Conservation (phyloP, 2,888 invertebrate species). For the Megaustenia siamemsis region DNA sequence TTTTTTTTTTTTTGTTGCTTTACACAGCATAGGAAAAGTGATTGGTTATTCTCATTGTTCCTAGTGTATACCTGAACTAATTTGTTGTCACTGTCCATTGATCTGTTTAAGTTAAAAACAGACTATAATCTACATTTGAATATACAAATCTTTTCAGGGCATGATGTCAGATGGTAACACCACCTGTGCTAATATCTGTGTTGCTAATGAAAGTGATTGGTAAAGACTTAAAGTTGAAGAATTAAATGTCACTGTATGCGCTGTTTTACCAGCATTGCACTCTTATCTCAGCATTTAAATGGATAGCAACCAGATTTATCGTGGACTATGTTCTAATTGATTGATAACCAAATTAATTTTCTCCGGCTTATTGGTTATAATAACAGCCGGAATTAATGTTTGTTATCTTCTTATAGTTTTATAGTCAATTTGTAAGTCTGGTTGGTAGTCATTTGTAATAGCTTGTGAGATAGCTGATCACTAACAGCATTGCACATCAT, state of each 20-base stretch:
- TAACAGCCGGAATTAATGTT: no score
- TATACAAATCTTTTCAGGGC: not conserved
- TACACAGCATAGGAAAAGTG: no score
- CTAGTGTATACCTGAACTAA: no score
- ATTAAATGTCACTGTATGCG: constrained; percentile 4
- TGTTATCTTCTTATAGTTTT: not conserved
- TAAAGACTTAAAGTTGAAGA: not conserved
- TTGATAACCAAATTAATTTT: no score
- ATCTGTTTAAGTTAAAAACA: no score
- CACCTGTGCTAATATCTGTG: not conserved
- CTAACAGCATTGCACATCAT: constrained; percentile 29
- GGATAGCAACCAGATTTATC: not conserved
- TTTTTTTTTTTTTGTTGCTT: no score
- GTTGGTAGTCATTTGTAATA: not conserved
- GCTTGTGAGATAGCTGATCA: constrained; percentile 3
- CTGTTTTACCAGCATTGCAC: constrained; percentile 44
- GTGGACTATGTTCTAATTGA: no score
- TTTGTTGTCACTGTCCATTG: no score
- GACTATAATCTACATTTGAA: no score
- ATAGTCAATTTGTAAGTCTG: not conserved
- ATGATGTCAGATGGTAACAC: not conserved
- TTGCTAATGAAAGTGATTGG: not conserved
- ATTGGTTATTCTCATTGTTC: no score
- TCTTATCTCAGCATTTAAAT: constrained; percentile 17
- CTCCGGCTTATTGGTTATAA: no score